Evolutionary conservation across 2,797 vertebrate genomes (phyloP).

Genomic region (Danio aesculapii): DNA sequence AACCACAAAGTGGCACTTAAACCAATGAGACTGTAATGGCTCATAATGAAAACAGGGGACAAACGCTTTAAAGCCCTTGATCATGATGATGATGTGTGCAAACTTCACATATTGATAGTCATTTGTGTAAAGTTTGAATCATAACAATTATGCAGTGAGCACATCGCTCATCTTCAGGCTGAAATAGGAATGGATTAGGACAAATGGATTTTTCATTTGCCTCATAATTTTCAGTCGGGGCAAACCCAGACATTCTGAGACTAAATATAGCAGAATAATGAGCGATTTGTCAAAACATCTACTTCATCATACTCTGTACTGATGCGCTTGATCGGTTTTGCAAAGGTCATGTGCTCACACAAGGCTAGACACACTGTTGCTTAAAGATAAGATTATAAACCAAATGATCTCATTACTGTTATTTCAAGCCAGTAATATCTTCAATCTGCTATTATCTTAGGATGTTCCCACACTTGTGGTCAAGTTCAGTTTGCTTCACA

Average conservation of each 20-base stretch:
- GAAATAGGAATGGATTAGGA: background rate
- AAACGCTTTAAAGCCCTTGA: background rate
- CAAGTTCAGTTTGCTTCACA: no score
- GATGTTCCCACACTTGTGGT: no score
- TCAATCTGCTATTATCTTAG: background rate
- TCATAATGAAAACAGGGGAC: background rate
- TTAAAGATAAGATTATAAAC: background rate
- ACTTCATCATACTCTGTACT: slow-evolving; percentile 7
- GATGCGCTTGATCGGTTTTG: background rate
- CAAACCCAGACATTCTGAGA: background rate
- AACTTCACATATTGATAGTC: slow-evolving; percentile 5
- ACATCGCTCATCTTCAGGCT: background rate
- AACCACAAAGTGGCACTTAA: background rate
- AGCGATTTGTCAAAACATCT: background rate
- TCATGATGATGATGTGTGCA: slow-evolving; percentile 12
- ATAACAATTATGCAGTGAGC: background rate
- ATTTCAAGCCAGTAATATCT: background rate
- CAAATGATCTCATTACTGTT: background rate
- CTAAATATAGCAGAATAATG: background rate
- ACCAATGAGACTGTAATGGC: background rate
- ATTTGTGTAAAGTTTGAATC: background rate
- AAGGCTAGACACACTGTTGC: background rate
- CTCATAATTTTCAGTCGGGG: background rate
- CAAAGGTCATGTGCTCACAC: background rate
- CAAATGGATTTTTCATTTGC: slow-evolving; percentile 2